Conservation (phyloP, 2,888 invertebrate species). For the Allacma fusca region DNA sequence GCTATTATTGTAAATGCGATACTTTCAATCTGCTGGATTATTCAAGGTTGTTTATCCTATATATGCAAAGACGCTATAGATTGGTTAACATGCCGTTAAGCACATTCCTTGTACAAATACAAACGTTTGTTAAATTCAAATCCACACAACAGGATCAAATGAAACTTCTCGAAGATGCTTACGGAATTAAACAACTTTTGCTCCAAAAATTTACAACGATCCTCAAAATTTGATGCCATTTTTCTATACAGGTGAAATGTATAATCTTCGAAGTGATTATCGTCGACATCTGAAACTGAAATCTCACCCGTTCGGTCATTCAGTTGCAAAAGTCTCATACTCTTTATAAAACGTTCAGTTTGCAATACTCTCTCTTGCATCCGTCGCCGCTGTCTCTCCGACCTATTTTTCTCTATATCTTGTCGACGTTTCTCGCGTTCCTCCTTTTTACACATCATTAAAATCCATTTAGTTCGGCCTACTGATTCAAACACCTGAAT, state of each 20-base stretch:
- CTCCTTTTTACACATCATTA: slow-evolving; percentile 67
- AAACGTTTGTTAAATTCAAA: neutral
- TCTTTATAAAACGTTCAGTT: slow-evolving; percentile 83
- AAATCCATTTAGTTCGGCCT: neutral
- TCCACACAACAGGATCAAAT: neutral
- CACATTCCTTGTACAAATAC: neutral
- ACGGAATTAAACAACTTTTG: slow-evolving; percentile 69
- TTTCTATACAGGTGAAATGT: slow-evolving; percentile 85
- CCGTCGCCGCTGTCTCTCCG: slow-evolving; percentile 72
- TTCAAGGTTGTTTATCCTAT: too few relatives aligned
- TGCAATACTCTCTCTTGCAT: slow-evolving; percentile 77
- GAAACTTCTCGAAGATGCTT: slow-evolving; percentile 35
- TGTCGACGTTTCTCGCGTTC: slow-evolving; percentile 78
- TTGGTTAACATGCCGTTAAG: slow-evolving; percentile 17
- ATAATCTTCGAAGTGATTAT: slow-evolving; percentile 76
- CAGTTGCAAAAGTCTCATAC: slow-evolving; percentile 83
- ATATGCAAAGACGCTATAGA: neutral
- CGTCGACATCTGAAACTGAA: slow-evolving; percentile 66
- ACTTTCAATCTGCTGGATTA: too few relatives aligned
- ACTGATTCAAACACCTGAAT: neutral
- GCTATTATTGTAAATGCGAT: too few relatives aligned
- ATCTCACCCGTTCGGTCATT: slow-evolving; percentile 73
- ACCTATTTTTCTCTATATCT: slow-evolving; percentile 76
- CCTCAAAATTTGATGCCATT: slow-evolving; percentile 83
- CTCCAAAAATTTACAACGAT: slow-evolving; percentile 83